Base-by-base conservation (phyloP, 23 tunicate species). In the Botrylloides violaceus region DNA sequence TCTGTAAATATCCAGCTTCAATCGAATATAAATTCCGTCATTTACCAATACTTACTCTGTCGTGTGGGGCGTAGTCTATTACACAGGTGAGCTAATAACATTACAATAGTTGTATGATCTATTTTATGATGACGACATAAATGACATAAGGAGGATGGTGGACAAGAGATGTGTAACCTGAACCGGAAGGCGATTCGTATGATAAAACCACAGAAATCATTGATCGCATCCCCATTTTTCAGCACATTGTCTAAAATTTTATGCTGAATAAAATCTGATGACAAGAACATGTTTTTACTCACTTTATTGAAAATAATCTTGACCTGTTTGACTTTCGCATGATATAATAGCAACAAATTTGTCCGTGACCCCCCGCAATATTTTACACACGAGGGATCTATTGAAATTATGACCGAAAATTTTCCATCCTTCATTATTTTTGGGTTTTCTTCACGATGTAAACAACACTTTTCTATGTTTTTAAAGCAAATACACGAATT, bases 11-110 rank as follows among this genome's bases (percentile, higher is more conserved):
- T 43, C 9, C 12, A 43, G 53, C 53, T 43, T 43, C 53, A 43
- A 43, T 43, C 53, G 53, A 43, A 9, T 43, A 43, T 7, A 43
- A 43, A 43, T n/a, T 7, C 53, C 53, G 53, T 43, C 12, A 43
- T 43, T 43, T 43, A 43, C 53, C 53, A n/a, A n/a, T 43, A 43
- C 53, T 43, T 7, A 15, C 53, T n/a, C n/a, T 43, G 53, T 43
- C 53, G 53, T 43, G 53, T 43, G 53, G 53, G 53, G 53, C 53
- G 53, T 43, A 43, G 53, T 43, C 53, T 43, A 43, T 43, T 43
- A 43, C 53, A 43, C 53, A 43, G 53, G 53, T 43, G 53, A 43
- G 53, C 53, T 43, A 43, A 43, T 43, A 43, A 43, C 15, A 43
- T 43, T 43, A 43, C 53, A 43, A 43, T 43, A 43, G 53, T 43